Evolutionary conservation across 2,797 vertebrate genomes (phyloP).

Genomic region (Notolepis coatsorum): DNA sequence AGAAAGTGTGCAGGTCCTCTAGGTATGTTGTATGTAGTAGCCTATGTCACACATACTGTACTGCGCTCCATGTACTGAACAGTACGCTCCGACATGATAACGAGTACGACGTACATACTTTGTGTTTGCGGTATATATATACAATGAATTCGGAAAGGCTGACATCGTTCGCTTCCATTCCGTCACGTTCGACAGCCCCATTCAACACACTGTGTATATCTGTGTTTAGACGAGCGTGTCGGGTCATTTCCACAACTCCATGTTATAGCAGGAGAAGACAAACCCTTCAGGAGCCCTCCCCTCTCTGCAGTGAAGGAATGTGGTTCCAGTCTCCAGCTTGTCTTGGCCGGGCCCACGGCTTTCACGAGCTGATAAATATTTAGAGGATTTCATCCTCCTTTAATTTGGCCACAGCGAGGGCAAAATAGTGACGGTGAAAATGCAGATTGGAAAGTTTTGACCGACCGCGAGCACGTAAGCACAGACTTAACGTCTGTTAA

Average conservation of each 20-base stretch:
- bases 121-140: too few species aligned
- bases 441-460: constrained; percentile 45
- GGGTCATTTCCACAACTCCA: constrained; percentile 1
- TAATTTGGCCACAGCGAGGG: constrained; percentile 48
- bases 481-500: constrained; percentile 17
- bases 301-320: constrained; percentile 23
- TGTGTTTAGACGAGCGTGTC: not conserved
- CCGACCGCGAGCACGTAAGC: constrained; percentile 16
- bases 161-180: too few species aligned
- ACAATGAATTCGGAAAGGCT: too few species aligned
- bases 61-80: too few species aligned
- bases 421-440: constrained; percentile 46
- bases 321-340: constrained; percentile 43
- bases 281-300: constrained; percentile 17
- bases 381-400: constrained; percentile 54
- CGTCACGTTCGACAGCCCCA: not conserved
- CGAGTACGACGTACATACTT: too few species aligned
- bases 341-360: constrained; percentile 53
- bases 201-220: not conserved
- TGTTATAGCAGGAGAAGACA: not conserved
- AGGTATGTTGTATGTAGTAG: too few species aligned
- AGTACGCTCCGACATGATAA: too few species aligned
- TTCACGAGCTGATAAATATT: constrained; percentile 57
- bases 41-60: too few species aligned
- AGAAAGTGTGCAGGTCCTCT: too few species aligned